Evolutionary conservation across 1,140 invertebrate species (phyloP).

Genomic region (Frieseomelitta varia): DNA sequence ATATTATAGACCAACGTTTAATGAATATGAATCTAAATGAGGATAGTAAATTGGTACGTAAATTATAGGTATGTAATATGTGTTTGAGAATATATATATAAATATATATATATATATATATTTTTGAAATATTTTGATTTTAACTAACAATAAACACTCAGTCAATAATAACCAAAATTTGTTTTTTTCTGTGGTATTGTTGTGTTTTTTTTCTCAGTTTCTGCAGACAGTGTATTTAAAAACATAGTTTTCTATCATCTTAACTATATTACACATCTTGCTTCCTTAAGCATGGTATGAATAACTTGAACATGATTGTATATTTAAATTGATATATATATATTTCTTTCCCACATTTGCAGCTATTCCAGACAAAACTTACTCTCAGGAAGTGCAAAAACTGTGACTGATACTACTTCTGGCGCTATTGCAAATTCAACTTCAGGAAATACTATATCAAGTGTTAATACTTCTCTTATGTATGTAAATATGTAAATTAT

Average conservation of each 20-base stretch:
- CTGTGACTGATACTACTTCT: slow-evolving; percentile 81
- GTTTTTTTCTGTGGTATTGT: slow-evolving; percentile 21
- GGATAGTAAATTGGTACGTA: slow-evolving; percentile 70
- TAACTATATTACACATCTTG: background rate
- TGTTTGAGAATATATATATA: slow-evolving; percentile 41
- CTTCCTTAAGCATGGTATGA: slow-evolving; percentile 33
- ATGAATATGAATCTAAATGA: slow-evolving; percentile 55
- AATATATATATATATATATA: background rate
- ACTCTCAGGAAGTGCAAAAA: slow-evolving; percentile 87
- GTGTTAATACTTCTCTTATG: slow-evolving; percentile 67
- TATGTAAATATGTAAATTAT: slow-evolving; percentile 55
- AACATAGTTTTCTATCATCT: slow-evolving; percentile 4
- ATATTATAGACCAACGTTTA: slow-evolving; percentile 58
- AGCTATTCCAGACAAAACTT: slow-evolving; percentile 94
- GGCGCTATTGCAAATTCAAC: slow-evolving; percentile 62
- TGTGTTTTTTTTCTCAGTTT: slow-evolving; percentile 3
- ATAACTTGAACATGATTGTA: slow-evolving; percentile 8
- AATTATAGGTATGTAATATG: slow-evolving; percentile 67
- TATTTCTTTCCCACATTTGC: slow-evolving; percentile 69
- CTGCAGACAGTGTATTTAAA: background rate
- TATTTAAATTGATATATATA: background rate
- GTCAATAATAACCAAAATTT: slow-evolving; percentile 31
- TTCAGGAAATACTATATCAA: slow-evolving; percentile 60
- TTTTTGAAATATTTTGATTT: slow-evolving; percentile 26
- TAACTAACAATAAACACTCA: slow-evolving; percentile 43